These are phyloP conservation scores for Hypolimnas misippus DNA, from an alignment of 2,888 invertebrate genomes.

Conservation along the genomic window DNA sequence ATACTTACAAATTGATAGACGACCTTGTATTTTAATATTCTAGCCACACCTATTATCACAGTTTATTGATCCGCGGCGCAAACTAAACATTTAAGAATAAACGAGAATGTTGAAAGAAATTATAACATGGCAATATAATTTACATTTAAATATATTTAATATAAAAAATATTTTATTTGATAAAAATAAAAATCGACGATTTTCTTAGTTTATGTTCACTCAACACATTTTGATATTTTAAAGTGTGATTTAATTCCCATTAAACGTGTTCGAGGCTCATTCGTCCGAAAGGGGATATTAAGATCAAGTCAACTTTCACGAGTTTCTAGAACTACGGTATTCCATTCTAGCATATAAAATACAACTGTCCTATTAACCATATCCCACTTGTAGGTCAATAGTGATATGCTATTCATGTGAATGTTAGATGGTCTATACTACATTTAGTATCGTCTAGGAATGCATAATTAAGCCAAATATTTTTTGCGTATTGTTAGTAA, in stretches of 20 bases:
- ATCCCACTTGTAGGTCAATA: conserved; percentile 33
- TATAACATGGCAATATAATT: background rate
- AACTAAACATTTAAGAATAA: background rate
- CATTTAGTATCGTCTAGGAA: conserved; percentile 31
- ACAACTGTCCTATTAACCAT: conserved; percentile 24
- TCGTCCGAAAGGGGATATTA: conserved; percentile 37
- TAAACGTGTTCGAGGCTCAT: conserved; percentile 27
- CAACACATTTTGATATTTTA: background rate
- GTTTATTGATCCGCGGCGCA: conserved; percentile 13
- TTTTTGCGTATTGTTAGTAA: conserved; percentile 49
- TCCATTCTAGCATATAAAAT: conserved; percentile 22
- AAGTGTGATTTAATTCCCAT: background rate
- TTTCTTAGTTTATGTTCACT: background rate
- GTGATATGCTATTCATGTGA: conserved; percentile 30
- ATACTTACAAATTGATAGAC: conserved; percentile 13
- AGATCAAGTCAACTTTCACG: conserved; percentile 39
- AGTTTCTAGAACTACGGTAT: conserved; percentile 18
- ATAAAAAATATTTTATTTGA: background rate
- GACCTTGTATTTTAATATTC: conserved; percentile 31
- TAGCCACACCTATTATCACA: conserved; percentile 24
- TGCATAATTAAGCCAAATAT: conserved; percentile 27
- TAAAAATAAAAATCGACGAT: too few relatives aligned
- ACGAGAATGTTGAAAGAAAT: background rate
- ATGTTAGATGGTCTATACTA: conserved; percentile 22
- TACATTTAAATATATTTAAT: background rate